Percentiles rank a stretch among this genome's conserved stretches.
These are phyloP conservation scores for Margaritifera margaritifera DNA, from an alignment of 2,888 invertebrate species.

Conservation along the genomic window DNA sequence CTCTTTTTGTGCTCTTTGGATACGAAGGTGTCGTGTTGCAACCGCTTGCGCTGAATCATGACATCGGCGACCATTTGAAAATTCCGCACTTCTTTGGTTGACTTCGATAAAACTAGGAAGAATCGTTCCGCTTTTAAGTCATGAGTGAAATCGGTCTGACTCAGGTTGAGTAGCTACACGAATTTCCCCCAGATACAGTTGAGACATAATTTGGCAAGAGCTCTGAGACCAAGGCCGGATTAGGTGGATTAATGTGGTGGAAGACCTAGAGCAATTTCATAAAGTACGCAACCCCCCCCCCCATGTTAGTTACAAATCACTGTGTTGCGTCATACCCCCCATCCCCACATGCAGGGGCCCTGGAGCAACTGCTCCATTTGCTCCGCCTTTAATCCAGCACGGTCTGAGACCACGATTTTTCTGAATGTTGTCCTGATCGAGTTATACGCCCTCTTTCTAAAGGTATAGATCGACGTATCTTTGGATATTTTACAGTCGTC, in stretches of 20 bases:
- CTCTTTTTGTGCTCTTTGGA: too few species aligned
- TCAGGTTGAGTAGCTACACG: conserved; percentile 19
- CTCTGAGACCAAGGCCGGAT: conserved; percentile 28
- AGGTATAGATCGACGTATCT: conserved; percentile 39
- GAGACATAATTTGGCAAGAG: conserved; percentile 27
- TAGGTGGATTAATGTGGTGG: too few species aligned
- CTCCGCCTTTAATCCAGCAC: too few species aligned
- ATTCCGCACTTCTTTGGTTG: conserved; percentile 2
- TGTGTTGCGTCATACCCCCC: too few species aligned
- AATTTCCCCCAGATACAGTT: conserved; percentile 43
- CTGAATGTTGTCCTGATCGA: conserved; percentile 21
- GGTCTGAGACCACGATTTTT: too few species aligned
- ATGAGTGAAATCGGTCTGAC: conserved; percentile 10
- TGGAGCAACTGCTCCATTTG: too few species aligned
- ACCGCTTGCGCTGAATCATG: too few species aligned
- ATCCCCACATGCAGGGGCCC: too few species aligned
- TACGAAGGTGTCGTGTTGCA: too few species aligned
- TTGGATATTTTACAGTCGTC: conserved; percentile 30
- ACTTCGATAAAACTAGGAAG: not conserved
- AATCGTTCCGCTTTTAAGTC: not conserved
- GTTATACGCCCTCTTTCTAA: conserved; percentile 32
- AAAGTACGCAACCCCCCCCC: too few species aligned
- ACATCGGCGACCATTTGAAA: conserved; percentile 3
- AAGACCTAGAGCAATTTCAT: too few species aligned
- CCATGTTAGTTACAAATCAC: too few species aligned